Evolutionary conservation across 2,888 invertebrate genomes (phyloP).

Genomic region (Nipponacmea schrenckii): DNA sequence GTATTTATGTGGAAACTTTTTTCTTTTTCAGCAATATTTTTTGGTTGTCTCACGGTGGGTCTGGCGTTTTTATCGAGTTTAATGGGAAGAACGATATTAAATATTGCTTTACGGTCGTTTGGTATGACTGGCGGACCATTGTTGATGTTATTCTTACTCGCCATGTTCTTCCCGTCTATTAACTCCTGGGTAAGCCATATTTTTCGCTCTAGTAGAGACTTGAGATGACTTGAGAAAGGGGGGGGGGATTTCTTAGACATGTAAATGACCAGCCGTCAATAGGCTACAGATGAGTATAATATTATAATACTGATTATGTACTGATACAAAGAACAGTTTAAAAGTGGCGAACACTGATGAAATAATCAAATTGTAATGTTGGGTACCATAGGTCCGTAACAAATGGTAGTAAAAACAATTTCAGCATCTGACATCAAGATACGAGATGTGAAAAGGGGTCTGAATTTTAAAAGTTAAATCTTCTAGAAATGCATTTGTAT

Average conservation of each 20-base stretch:
- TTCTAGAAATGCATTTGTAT: too few relatives aligned
- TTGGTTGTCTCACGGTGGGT: constrained; percentile 44
- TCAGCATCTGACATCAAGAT: too few relatives aligned
- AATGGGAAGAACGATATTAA: constrained; percentile 48
- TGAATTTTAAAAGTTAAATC: too few relatives aligned
- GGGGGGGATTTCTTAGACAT: not conserved
- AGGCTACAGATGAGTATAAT: too few relatives aligned
- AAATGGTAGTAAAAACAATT: too few relatives aligned
- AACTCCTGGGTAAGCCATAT: constrained; percentile 52
- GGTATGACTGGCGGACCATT: constrained; percentile 63
- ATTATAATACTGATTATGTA: too few relatives aligned
- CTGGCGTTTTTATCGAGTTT: constrained; percentile 49
- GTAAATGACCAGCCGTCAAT: too few relatives aligned
- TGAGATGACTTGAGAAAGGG: not conserved
- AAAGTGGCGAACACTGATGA: too few relatives aligned
- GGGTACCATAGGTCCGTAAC: too few relatives aligned
- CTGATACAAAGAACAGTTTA: too few relatives aligned
- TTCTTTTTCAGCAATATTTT: constrained; percentile 44
- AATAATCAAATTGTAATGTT: too few relatives aligned
- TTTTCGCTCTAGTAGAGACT: not conserved
- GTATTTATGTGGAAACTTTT: not conserved
- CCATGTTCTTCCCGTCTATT: constrained; percentile 55
- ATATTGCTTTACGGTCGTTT: constrained; percentile 57
- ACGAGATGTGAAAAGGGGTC: too few relatives aligned
- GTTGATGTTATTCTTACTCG: constrained; percentile 49